These are phyloP conservation scores for Psettodes erumei DNA, from an alignment of 2,113 vertebrate genomes.

Conservation along the genomic window DNA sequence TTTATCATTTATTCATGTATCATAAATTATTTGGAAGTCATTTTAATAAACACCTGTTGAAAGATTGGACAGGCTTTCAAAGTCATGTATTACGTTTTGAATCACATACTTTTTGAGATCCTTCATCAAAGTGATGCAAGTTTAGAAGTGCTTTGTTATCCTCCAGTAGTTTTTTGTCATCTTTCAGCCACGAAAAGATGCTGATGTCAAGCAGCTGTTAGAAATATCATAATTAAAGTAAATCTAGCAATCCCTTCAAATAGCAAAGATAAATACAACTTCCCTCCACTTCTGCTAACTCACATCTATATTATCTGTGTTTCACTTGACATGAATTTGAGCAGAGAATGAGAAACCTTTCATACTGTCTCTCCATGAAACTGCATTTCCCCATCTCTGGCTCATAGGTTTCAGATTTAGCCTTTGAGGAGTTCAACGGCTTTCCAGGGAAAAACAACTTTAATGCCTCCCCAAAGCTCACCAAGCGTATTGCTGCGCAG, in stretches of 20 bases:
- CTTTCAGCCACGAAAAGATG: background rate
- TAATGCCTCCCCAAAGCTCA: constrained; percentile 62
- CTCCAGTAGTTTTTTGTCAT: background rate
- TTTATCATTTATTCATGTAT: constrained; percentile 17
- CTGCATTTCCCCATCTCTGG: background rate
- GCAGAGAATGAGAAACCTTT: background rate
- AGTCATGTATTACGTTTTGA: background rate
- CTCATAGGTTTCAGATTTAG: constrained; percentile 74
- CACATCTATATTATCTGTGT: background rate
- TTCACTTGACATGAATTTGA: background rate
- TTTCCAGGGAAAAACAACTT: constrained; percentile 66
- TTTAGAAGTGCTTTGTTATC: background rate
- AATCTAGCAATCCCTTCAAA: background rate
- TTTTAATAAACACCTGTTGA: constrained; percentile 19
- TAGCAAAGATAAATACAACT: background rate
- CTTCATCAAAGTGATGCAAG: background rate
- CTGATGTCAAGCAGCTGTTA: background rate
- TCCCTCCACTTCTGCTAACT: background rate
- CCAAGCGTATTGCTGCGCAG: constrained; percentile 63
- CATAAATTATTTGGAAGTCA: constrained; percentile 1
- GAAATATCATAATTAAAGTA: background rate
- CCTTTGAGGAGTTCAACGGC: constrained; percentile 82
- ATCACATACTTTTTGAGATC: background rate
- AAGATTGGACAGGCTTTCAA: background rate
- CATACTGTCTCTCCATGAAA: background rate